Evolutionary conservation across 2,797 vertebrate genomes (phyloP).

Genomic region (Rousettus madagascariensis): DNA sequence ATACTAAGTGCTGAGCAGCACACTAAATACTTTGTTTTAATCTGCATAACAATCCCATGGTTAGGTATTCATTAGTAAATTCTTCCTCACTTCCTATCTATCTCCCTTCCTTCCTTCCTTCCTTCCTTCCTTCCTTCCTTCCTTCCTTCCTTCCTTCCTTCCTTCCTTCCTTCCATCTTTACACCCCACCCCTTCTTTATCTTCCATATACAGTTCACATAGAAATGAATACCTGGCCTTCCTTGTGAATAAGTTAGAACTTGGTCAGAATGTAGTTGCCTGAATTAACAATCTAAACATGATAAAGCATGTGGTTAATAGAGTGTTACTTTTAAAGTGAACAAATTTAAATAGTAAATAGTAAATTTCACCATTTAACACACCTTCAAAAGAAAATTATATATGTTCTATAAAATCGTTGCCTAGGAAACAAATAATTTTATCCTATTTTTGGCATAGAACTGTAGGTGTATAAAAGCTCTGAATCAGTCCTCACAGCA

Average conservation of each 20-base stretch:
- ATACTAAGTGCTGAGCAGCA: background rate
- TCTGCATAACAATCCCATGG: background rate
- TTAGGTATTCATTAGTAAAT: background rate
- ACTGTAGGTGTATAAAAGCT: conserved; percentile 82
- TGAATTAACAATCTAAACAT: conserved; percentile 62
- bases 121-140: background rate
- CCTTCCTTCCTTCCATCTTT: background rate
- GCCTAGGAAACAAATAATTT: conserved; percentile 83
- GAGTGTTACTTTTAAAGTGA: conserved; percentile 48
- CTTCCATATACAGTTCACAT: background rate
- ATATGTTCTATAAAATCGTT: conserved; percentile 72
- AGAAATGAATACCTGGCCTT: background rate
- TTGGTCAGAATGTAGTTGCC: background rate
- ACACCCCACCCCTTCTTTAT: background rate
- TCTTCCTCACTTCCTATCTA: background rate
- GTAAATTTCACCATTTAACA: conserved; percentile 72
- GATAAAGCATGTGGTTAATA: conserved; percentile 39
- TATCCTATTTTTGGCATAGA: conserved; percentile 83
- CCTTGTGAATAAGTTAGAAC: background rate
- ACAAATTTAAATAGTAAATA: conserved; percentile 73
- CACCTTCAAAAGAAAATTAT: conserved; percentile 40
- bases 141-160: background rate
- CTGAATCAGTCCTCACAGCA: conserved; percentile 71
- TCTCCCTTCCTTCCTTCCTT: background rate
- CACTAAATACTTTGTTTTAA: background rate